A percentile compares a stretch with the other conserved stretches of the same genome.
Conservation (phyloP, 1,140 invertebrate genomes). For the Platyscapa corneri region DNA sequence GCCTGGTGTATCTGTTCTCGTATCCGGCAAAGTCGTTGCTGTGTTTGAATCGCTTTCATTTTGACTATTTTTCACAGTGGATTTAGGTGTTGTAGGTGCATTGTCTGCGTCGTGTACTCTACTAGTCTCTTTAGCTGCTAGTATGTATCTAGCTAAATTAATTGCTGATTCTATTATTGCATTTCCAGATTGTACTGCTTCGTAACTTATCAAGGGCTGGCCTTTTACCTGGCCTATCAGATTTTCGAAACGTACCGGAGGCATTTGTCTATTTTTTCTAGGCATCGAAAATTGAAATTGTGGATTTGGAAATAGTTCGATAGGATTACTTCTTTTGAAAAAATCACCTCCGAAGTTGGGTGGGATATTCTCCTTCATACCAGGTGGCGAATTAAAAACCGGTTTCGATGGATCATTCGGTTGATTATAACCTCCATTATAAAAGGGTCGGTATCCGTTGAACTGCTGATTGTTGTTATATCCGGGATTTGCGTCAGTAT, state of each 20-base stretch:
- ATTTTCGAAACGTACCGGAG: background rate
- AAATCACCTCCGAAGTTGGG: background rate
- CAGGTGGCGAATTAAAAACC: background rate
- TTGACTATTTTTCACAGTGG: too few relatives aligned
- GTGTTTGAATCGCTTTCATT: background rate
- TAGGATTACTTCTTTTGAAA: background rate
- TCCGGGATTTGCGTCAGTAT: background rate
- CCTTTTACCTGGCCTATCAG: background rate
- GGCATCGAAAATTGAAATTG: background rate
- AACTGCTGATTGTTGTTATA: background rate
- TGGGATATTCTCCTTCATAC: background rate
- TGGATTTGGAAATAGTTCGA: background rate
- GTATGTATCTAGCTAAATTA: background rate
- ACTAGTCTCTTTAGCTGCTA: background rate
- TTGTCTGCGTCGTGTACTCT: too few relatives aligned
- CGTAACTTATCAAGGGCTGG: background rate
- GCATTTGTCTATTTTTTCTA: constrained; percentile 26
- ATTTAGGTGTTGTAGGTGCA: background rate
- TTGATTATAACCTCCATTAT: background rate
- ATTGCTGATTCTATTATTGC: constrained; percentile 2
- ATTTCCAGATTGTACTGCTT: background rate
- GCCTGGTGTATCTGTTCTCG: background rate
- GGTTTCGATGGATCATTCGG: background rate
- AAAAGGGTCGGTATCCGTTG: background rate
- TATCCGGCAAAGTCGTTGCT: background rate